Base-by-base conservation (phyloP, 2,113 vertebrate species). In the Paradoxurus hermaphroditus region DNA sequence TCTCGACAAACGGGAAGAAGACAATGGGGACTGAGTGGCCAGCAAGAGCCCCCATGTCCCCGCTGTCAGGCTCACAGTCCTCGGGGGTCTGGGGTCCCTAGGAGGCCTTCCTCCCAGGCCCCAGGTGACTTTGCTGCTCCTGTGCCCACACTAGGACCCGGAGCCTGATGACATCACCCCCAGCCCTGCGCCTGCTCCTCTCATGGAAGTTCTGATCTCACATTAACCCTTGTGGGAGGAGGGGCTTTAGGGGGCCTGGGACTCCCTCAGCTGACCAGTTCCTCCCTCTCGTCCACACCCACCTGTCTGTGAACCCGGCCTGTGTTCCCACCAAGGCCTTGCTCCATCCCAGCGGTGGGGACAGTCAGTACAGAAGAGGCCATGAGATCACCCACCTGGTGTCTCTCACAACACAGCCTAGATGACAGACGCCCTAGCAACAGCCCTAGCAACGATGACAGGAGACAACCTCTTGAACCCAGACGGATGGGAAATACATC, bases 381-480 rank as follows among this genome's bases (percentile, higher is more conserved):
- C 92, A 62, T 53, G 94, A 51, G 49, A 73, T 82, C 95, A 90
- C 39, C 90, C 92, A 81, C 94, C 93, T 86, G 88, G 84, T 90
- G 94, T 87, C 79, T 83, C 96, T 96, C 91, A 94, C n/a, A 77
- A 72, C 27, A 51, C 89, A 93, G 91, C 90, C 93, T 86, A 41
- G 12, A 65, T 73, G 82, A 91, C 93, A 86, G 83, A 86, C 53
- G 79, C 88, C 97, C 79, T 93, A 23, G 96, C 96, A 97, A 97
- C 95, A 62, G 65, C 87, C 84, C 70, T 81, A 96, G 97, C 95
- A 90, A 93, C 44, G 0, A 41, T 10, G 89, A 68, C 75, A 97
- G 95, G 65, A 94, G 87, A 95, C 86, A 46, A 73, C 31, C 44
- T 96, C 86, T 92, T 27, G 34, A 88, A 88, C 91, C 88, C 63